Percentiles rank a stretch among this genome's conserved stretches.
Evolutionary conservation across 1,140 invertebrate species (phyloP).

Genomic region (Eupristina koningsbergeri): DNA sequence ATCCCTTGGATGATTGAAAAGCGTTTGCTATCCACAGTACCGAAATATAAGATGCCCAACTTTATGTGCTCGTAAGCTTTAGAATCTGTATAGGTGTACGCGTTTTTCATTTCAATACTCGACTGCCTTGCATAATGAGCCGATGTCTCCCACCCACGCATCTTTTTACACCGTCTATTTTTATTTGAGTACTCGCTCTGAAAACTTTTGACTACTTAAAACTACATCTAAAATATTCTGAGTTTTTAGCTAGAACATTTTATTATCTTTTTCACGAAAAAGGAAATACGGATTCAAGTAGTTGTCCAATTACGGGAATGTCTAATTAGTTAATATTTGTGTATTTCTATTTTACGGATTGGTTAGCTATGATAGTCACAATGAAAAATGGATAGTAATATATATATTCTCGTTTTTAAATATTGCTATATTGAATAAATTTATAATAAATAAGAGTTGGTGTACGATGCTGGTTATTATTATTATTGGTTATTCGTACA

Average conservation of each 20-base stretch:
- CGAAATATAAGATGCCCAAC: conserved; percentile 59
- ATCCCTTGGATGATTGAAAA: conserved; percentile 55
- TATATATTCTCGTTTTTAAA: background rate
- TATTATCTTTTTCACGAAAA: too few relatives aligned
- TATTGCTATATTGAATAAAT: background rate
- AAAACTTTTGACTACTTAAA: too few relatives aligned
- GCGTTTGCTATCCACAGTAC: conserved; percentile 32
- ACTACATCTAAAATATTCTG: too few relatives aligned
- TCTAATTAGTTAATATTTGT: too few relatives aligned
- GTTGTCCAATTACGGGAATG: too few relatives aligned
- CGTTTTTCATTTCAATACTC: conserved; percentile 53
- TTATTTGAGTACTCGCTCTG: background rate
- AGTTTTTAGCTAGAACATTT: too few relatives aligned
- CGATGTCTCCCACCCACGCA: background rate
- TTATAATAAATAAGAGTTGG: background rate
- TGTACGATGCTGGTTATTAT: background rate
- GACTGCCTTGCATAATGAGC: background rate
- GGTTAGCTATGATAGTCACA: too few relatives aligned
- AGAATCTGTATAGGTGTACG: conserved; percentile 56
- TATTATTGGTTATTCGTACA: background rate
- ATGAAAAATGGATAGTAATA: too few relatives aligned
- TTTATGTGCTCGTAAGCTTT: conserved; percentile 72
- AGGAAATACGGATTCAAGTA: too few relatives aligned
- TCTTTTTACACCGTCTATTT: background rate
- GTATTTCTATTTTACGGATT: background rate